Evolutionary conservation across 2,888 invertebrate genomes (phyloP).

Genomic region (Candidula unifasciata): DNA sequence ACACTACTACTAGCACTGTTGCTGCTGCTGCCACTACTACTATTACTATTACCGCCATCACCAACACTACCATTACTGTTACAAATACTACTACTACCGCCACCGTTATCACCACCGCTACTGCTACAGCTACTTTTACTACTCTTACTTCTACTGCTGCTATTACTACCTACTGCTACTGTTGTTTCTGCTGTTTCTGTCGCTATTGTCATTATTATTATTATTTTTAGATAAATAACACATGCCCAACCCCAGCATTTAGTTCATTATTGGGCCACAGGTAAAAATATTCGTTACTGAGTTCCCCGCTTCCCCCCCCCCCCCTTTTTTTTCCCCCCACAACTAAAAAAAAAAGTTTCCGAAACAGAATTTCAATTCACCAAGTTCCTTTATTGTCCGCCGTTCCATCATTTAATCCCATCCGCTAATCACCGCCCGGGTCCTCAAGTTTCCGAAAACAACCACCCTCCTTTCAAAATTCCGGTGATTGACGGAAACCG

Average conservation of each 20-base stretch:
- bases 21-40: background rate
- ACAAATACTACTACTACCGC: background rate
- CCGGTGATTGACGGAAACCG: constrained; percentile 6
- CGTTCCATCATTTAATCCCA: background rate
- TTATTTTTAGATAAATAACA: too few species aligned
- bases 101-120: background rate
- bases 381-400: too few species aligned
- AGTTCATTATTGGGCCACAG: background rate
- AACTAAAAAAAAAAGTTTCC: too few species aligned
- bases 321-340: too few species aligned
- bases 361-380: too few species aligned
- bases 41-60: background rate
- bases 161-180: background rate
- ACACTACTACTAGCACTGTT: background rate
- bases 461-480: background rate
- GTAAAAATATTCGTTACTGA: too few species aligned
- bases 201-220: background rate
- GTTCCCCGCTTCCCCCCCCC: too few species aligned
- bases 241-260: background rate
- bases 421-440: background rate
- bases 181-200: too few species aligned
- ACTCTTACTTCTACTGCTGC: background rate
- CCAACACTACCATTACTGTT: background rate
- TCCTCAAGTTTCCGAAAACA: background rate
- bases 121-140: background rate